A percentile compares a stretch with the other conserved stretches of the same genome.
These are phyloP conservation scores for Caenorhabditis remanei DNA, from an alignment of 1,140 invertebrate genomes.

Conservation along the genomic window DNA sequence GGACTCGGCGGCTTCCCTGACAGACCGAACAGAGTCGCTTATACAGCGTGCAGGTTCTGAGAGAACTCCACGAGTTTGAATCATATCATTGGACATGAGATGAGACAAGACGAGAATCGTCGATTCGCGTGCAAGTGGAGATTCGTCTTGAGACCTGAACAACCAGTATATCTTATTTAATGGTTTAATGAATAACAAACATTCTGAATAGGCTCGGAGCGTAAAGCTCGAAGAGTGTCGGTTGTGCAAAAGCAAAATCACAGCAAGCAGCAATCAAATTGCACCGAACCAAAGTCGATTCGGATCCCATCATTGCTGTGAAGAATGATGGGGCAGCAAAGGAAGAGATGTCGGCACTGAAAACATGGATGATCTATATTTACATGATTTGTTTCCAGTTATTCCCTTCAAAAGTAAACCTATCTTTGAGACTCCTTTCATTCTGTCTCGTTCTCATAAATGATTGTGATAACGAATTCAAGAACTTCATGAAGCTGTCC, in stretches of 20 bases:
- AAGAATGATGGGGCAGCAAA: slow-evolving; percentile 45
- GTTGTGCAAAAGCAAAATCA: slow-evolving; percentile 27
- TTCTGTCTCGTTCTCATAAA: too few relatives aligned
- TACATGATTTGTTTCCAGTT: not conserved
- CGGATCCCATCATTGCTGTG: not conserved
- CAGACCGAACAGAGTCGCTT: not conserved
- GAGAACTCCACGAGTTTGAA: slow-evolving; percentile 28
- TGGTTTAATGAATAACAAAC: not conserved
- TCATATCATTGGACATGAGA: slow-evolving; percentile 37
- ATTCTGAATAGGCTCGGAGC: slow-evolving; percentile 37
- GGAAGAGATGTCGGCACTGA: slow-evolving; percentile 1
- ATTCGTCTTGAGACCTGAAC: slow-evolving; percentile 22
- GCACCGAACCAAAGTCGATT: not conserved
- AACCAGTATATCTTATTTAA: not conserved
- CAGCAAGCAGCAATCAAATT: slow-evolving; percentile 40
- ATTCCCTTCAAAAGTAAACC: too few relatives aligned
- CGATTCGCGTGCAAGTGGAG: not conserved
- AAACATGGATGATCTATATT: not conserved
- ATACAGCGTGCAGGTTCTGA: slow-evolving; percentile 15
- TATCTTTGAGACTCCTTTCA: too few relatives aligned
- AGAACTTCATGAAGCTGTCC: too few relatives aligned
- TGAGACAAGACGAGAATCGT: not conserved
- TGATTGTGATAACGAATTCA: too few relatives aligned
- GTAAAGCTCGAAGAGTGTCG: slow-evolving; percentile 40
- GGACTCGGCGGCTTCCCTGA: not conserved